phyloP scores from a whole-genome alignment of 2,113 vertebrate genomes.

The Vanacampus margaritifer region DNA sequence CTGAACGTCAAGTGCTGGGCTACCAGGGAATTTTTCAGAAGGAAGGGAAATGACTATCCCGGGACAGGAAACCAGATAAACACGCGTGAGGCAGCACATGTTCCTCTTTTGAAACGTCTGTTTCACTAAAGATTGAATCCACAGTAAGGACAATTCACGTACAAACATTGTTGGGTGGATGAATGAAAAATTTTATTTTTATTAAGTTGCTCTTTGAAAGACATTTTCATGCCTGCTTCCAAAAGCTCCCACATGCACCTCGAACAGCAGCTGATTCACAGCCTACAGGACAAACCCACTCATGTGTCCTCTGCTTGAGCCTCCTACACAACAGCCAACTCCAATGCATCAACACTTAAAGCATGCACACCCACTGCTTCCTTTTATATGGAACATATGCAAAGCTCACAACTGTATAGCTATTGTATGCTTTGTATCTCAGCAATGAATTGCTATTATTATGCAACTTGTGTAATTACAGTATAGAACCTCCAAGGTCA shows the following conservation, averaged over 20 bases:
- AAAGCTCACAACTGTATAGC: slow-evolving; percentile 4
- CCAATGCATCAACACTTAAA: slow-evolving; percentile 37
- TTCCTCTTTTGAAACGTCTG: slow-evolving; percentile 31
- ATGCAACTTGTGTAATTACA: background rate
- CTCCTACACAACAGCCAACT: slow-evolving; percentile 54
- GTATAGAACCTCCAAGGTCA: background rate
- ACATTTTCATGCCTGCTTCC: slow-evolving; percentile 31
- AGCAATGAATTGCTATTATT: background rate
- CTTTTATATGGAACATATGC: slow-evolving; percentile 37
- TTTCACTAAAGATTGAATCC: slow-evolving; percentile 15
- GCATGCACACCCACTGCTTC: slow-evolving; percentile 22
- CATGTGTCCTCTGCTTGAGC: slow-evolving; percentile 49
- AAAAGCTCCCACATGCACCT: slow-evolving; percentile 47
- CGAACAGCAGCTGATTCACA: slow-evolving; percentile 67
- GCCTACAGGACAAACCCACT: slow-evolving; percentile 51
- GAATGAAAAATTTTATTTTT: background rate
- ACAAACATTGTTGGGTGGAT: background rate
- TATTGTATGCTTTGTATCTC: background rate
- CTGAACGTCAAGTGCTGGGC: background rate
- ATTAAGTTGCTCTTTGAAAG: slow-evolving; percentile 10
- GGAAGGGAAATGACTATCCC: slow-evolving; percentile 56
- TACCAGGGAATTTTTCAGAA: slow-evolving; percentile 15
- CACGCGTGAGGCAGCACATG: background rate
- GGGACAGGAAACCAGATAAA: slow-evolving; percentile 57
- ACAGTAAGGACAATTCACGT: background rate